phyloP scores from a whole-genome alignment of 2,888 invertebrate species.

The Pelosia muscerda region DNA sequence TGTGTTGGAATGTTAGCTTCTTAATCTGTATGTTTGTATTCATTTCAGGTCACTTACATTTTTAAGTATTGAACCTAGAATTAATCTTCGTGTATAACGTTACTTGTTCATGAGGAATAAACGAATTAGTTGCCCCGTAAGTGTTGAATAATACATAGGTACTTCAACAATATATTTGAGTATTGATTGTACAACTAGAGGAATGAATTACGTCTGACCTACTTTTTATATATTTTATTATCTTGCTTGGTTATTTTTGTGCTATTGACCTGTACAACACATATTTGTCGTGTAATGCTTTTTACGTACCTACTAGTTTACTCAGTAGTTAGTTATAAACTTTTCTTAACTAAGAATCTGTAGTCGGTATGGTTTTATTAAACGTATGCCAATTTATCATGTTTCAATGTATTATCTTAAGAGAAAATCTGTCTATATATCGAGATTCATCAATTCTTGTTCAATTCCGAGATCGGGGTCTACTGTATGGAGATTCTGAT shows the following conservation, averaged over 20 bases:
- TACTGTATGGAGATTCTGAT: no score
- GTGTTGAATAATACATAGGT: conserved; percentile 28
- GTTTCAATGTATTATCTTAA: not conserved
- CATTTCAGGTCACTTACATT: not conserved
- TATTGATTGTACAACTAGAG: conserved; percentile 20
- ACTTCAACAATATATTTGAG: conserved; percentile 21
- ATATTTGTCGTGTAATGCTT: not conserved
- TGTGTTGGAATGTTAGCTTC: conserved; percentile 21
- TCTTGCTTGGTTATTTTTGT: conserved; percentile 23
- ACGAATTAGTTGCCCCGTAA: conserved; percentile 8
- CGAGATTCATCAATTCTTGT: no score
- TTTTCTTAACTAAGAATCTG: not conserved
- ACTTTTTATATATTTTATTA: conserved; percentile 23
- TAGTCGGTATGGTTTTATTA: not conserved
- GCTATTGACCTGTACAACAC: conserved; percentile 21
- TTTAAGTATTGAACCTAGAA: not conserved
- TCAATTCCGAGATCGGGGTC: no score
- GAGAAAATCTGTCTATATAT: not conserved
- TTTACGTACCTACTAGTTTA: not conserved
- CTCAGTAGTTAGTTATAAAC: not conserved
- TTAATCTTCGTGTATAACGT: not conserved
- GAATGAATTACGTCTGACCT: conserved; percentile 24
- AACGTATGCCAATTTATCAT: not conserved
- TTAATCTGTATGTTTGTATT: not conserved
- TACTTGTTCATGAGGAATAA: not conserved